A percentile compares a stretch with the other conserved stretches of the same genome.
These are phyloP conservation scores for Rhadinocentrus ornatus DNA, from an alignment of 2,797 vertebrate genomes.

Conservation along the genomic window DNA sequence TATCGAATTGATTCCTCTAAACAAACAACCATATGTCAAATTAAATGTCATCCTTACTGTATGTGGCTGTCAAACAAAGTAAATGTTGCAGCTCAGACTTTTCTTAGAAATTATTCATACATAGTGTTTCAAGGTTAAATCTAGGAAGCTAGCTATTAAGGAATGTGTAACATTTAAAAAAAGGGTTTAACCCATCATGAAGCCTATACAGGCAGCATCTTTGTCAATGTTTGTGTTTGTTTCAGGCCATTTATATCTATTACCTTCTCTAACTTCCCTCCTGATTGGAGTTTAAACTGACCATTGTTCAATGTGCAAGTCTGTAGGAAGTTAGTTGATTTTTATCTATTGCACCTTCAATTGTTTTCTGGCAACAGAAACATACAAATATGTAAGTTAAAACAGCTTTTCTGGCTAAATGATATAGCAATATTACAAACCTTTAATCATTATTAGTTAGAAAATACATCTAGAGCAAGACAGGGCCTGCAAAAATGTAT, in stretches of 20 bases:
- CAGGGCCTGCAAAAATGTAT: too few species aligned
- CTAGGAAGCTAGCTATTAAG: not conserved
- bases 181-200: not conserved
- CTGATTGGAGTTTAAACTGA: not conserved
- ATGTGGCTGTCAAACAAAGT: not conserved
- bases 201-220: not conserved
- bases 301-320: too few species aligned
- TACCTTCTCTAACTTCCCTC: not conserved
- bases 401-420: too few species aligned
- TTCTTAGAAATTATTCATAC: not conserved
- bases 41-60: not conserved
- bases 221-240: not conserved
- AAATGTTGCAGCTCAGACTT: not conserved
- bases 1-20: not conserved
- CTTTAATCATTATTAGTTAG: too few species aligned
- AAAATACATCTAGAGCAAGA: too few species aligned
- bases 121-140: not conserved
- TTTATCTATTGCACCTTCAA: too few species aligned
- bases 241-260: not conserved
- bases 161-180: not conserved
- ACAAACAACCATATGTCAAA: not conserved
- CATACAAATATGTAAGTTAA: too few species aligned
- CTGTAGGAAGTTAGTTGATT: too few species aligned
- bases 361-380: too few species aligned
- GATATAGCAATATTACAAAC: too few species aligned